These are phyloP conservation scores for Chaetodon trifasciatus DNA, from an alignment of 2,797 vertebrate species.

Conservation along the genomic window DNA sequence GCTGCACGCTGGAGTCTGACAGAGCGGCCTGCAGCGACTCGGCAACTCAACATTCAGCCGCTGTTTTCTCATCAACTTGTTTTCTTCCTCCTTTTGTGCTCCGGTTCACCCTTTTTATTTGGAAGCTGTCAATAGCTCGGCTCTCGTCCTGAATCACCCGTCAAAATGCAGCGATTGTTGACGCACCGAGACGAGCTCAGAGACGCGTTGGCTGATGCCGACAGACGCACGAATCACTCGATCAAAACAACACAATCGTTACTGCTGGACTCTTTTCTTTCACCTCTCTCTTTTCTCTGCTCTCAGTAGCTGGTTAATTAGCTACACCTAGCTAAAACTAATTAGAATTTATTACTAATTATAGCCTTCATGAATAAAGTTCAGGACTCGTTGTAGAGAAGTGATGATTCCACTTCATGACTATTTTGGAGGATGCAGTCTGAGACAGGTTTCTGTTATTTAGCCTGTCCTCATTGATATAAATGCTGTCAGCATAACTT, in stretches of 20 bases:
- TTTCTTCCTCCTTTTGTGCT: constrained; percentile 12
- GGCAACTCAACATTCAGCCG: constrained; percentile 24
- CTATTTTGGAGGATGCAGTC: background rate
- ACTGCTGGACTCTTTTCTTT: background rate
- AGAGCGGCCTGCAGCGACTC: constrained; percentile 37
- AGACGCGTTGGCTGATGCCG: constrained; percentile 8
- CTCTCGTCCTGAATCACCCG: constrained; percentile 39
- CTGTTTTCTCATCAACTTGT: constrained; percentile 22
- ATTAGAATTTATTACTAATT: background rate
- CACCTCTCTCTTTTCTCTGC: background rate
- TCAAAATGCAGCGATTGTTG: constrained; percentile 46
- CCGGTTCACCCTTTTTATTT: constrained; percentile 20
- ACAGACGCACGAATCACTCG: background rate
- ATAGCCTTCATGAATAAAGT: background rate
- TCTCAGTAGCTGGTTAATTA: background rate
- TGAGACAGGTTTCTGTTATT: background rate
- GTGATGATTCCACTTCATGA: background rate
- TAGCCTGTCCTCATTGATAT: background rate
- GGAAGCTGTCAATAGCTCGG: constrained; percentile 42
- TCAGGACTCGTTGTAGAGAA: background rate
- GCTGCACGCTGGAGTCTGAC: constrained; percentile 18
- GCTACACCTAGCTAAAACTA: background rate
- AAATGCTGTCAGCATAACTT: too few relatives aligned
- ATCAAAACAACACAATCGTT: background rate
- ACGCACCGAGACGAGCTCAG: constrained; percentile 24